These are phyloP conservation scores for Guaruba guarouba DNA, from an alignment of 2,113 vertebrate species.

Conservation along the genomic window DNA sequence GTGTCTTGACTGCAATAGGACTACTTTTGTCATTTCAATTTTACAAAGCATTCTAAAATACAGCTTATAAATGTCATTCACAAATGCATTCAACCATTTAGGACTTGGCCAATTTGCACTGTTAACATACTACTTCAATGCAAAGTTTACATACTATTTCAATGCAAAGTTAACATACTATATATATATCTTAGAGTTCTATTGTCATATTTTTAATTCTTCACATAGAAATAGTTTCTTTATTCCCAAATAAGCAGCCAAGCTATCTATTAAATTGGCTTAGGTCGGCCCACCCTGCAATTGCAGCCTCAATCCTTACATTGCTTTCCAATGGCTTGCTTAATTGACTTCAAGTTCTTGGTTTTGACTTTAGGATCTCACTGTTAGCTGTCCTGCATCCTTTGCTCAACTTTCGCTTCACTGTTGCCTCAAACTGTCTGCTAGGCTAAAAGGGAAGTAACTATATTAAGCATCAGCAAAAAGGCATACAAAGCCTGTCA, in stretches of 20 bases:
- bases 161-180: neutral
- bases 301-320: neutral
- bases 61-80: neutral
- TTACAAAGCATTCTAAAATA: neutral
- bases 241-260: conserved; percentile 24
- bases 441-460: neutral
- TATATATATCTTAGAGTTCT: neutral
- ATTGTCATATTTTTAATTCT: neutral
- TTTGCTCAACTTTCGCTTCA: neutral
- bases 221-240: neutral
- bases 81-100: neutral
- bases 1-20: neutral
- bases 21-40: neutral
- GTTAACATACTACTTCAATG: neutral
- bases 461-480: neutral
- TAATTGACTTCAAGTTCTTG: conserved; percentile 7
- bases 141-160: neutral
- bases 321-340: conserved; percentile 20
- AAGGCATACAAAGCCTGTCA: neutral
- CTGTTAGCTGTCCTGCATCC: neutral
- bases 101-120: neutral
- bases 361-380: neutral
- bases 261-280: neutral
- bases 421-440: neutral
- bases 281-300: neutral